Base-by-base conservation (phyloP, 1,140 invertebrate species). In the Tetraneura akinire region DNA sequence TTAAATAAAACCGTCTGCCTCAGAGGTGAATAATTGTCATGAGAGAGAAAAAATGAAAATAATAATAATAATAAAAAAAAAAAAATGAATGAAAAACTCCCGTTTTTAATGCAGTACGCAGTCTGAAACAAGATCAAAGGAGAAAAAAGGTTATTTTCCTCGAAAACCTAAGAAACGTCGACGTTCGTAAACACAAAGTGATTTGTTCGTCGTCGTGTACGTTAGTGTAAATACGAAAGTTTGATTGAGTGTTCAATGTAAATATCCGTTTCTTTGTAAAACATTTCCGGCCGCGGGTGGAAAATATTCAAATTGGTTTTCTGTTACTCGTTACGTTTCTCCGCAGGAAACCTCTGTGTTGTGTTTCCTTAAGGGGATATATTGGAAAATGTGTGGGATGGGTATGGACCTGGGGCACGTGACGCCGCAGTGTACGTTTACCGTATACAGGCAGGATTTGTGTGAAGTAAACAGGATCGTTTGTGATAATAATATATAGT, bases 221-320 rank as follows among this genome's bases (percentile, higher is more conserved):
- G 53, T 45, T 37, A 78, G 53, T 78, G 53, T 60, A 78, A 78
- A 78, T 78, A 78, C 55, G 55, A 78, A 78, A 45, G 74, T 78
- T 78, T 78, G 74, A 78, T 78, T 60, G 74, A 60, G 74, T 78
- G 55, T 78, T 78, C 53, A 57, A 78, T 62, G 74, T 78, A 78
- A 78, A 78, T 78, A 78, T 78, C 74, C 74, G 74, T 78, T 62
- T 78, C 74, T 78, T 78, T 78, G 74, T 60, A 78, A 42, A 78
- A 42, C 53, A 57, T 78, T 78, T 78, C 74, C 74, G 74, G 74
- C 55, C 37, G 53, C 32, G 16, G 16, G 37, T 78, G 37, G 37
- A 47, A 78, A 76, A 60, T 78, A 57, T 60, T 78, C 32, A 78
- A 78, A 78, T 78, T 78, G 74, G 74, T 78, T 78, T 78, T 78